A percentile compares a stretch with the other conserved stretches of the same genome.
Conservation (phyloP, 2,113 vertebrate genomes). For the Passer domesticus region DNA sequence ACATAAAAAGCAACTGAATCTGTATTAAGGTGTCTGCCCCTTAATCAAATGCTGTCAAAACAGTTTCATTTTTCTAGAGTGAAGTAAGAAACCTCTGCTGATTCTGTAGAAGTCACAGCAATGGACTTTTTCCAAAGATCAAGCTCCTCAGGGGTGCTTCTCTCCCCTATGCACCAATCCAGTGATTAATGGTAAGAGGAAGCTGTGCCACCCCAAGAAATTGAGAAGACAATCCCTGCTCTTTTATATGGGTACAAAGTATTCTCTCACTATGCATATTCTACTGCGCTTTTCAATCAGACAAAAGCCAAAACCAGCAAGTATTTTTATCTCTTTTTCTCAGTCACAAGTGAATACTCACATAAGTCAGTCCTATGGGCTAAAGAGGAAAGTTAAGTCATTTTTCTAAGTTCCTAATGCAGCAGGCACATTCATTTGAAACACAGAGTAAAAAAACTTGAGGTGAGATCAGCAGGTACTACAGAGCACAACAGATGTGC, state of each 20-base stretch:
- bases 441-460: not conserved
- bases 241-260: not conserved
- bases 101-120: not conserved
- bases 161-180: not conserved
- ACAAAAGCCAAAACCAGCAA: not conserved
- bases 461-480: not conserved
- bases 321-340: not conserved
- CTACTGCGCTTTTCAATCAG: not conserved
- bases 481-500: not conserved
- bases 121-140: not conserved
- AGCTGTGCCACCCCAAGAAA: not conserved
- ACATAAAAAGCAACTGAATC: not conserved
- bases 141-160: not conserved
- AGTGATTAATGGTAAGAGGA: not conserved
- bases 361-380: rapidly evolving
- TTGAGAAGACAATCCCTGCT: not conserved
- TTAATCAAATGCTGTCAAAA: not conserved
- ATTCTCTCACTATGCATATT: not conserved
- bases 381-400: not conserved
- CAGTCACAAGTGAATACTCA: not conserved
- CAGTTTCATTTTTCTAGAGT: not conserved
- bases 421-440: not conserved
- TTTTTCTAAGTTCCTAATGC: not conserved
- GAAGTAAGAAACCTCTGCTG: not conserved
- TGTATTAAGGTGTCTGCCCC: not conserved